Evolutionary conservation across 2,113 vertebrate species (phyloP), one percentile per base, ranked within the genome.

Genomic region (Sander lucioperca): DNA sequence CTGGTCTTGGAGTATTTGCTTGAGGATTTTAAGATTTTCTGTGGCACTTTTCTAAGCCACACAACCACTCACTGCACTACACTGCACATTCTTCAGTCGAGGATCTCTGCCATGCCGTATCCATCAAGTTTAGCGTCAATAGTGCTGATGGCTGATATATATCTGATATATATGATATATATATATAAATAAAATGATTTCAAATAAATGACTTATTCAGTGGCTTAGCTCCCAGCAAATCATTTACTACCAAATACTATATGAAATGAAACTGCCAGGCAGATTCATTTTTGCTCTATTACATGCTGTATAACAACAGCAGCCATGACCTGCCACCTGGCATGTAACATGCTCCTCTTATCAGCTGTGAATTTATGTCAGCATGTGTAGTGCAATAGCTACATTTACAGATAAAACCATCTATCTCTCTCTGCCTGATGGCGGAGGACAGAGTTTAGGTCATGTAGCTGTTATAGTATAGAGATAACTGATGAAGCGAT

Each of bases 281-380:
- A 6, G 19, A 57, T 51, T 77, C 4, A 69, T 74, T 25, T 48
- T 53, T 59, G 7, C 61, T 79, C 45, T 82, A 74, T 70, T 68
- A 54, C 56, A 79, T 76, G 67, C 69, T 70, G 53, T 56, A 39
- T 57, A 45, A 56, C 72, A 78, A 45, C 63, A 33, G 73, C 76
- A 74, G 73, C 68, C 59, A 23, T 59, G 25, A 89, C 87, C 74
- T 76, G 83, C 88, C 66, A 50, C 19, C 86, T 74, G 83, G 47
- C 68, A 83, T 69, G 79, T 75, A 88, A 91, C 91, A 82, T 74
- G 77, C 69, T 86, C 45, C 84, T 79, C 84, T 93, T 92, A 93
- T 94, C 92, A 92, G 89, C 82, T 4, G 64, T 66, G 83, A 93
- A 89, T 93, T 91, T 82, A 91, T 93, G 90, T 91, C 89, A 85